Conservation (phyloP, 2,797 vertebrate species). For the Gambusia yucatana region DNA sequence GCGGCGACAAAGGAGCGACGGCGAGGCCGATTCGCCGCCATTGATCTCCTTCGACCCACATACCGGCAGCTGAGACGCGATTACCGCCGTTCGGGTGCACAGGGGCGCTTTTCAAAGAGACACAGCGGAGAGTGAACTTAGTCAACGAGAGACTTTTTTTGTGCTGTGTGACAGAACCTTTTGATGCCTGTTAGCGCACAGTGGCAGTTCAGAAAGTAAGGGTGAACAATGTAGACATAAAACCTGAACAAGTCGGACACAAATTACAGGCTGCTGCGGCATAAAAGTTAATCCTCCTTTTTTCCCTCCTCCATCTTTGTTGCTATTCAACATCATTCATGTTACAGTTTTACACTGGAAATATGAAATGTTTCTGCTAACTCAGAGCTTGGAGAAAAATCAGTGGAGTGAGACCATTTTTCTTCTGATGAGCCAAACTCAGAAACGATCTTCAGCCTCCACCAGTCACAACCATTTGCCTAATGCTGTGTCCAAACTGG, state of each 20-base stretch:
- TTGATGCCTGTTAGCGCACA: slow-evolving; percentile 56
- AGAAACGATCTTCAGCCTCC: neutral
- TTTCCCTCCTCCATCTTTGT: slow-evolving; percentile 19
- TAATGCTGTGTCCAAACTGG: neutral
- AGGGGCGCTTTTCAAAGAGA: slow-evolving; percentile 63
- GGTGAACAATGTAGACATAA: slow-evolving; percentile 59
- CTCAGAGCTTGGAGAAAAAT: neutral
- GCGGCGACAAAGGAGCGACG: slow-evolving; percentile 73
- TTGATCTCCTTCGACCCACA: slow-evolving; percentile 76
- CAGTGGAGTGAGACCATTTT: neutral
- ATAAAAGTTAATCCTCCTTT: slow-evolving; percentile 60
- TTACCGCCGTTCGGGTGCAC: slow-evolving; percentile 70
- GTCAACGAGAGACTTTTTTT: slow-evolving; percentile 34
- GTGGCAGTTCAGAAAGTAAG: slow-evolving; percentile 62
- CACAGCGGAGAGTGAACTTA: slow-evolving; percentile 45
- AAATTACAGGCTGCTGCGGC: slow-evolving; percentile 52
- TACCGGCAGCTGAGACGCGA: slow-evolving; percentile 68
- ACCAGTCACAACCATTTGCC: neutral
- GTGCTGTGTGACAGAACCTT: slow-evolving; percentile 51
- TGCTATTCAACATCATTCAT: slow-evolving; percentile 27
- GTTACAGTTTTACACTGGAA: slow-evolving; percentile 13
- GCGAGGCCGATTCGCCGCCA: slow-evolving; percentile 71
- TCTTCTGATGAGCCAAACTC: neutral
- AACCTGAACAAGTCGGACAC: slow-evolving; percentile 55
- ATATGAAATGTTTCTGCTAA: neutral